Base-by-base conservation (phyloP, 1,140 invertebrate genomes). In the Pemphigus obesinymphae region DNA sequence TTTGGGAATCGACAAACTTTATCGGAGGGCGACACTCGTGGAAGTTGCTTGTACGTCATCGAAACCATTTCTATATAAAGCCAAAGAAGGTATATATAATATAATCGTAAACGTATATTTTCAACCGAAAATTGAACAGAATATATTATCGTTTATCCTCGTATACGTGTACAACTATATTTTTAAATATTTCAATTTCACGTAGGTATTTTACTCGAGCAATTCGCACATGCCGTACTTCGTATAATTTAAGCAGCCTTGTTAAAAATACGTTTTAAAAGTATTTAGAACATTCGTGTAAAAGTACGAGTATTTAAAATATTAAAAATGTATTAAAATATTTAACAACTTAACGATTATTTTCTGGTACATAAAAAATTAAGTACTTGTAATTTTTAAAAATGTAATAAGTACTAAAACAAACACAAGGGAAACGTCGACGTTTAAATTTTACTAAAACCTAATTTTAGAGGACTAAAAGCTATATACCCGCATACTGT, bases 391-490 rank as follows among this genome's bases (percentile, higher is more conserved):
- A 1, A 13, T 40, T 40, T 68, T 63, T 40, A 43, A 40, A 68
- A 37, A 37, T 37, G 15, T 26, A 68, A 68, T 45, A 2, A 1
- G 43, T 11, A 45, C 11, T 1, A 13, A 6, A 37, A 68, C 61
- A 37, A 40, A 34, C 5, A 43, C 13, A 7, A 23, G n/a, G 37
- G 5, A 55, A 53, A 76, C 34, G 29, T 40, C 13, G n/a, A 43
- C 34, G 26, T 78, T 75, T 53, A 53, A 53, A 75, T 75, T 78
- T 78, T n/a, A 58, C 50, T 78, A 78, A 78, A 58, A 58, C 53
- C 75, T 58, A 58, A 78, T 78, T 55, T 15, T 7, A 7, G 3
- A 78, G 23, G 75, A 37, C 31, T 78, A 15, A 70, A 58, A 78
- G n/a, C 75, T 53, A 26, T 26, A 73, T 37, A 13, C 50, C 50